Evolutionary conservation across 2,113 vertebrate genomes (phyloP).

Genomic region (Aspidoscelis tigris): DNA sequence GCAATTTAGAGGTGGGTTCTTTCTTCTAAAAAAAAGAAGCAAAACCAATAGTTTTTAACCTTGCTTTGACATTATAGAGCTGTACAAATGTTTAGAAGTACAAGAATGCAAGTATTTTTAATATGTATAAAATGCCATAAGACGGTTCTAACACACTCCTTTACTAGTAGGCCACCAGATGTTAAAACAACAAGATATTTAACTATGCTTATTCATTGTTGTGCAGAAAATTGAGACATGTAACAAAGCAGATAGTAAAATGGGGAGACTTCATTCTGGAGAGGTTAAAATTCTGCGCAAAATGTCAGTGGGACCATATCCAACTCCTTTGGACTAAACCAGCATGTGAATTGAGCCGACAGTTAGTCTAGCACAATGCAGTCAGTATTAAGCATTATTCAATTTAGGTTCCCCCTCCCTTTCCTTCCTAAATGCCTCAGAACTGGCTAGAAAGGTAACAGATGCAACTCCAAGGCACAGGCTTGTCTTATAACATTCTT

Average conservation of each 20-base stretch:
- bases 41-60: conserved; percentile 65
- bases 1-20: conserved; percentile 64
- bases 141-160: conserved; percentile 24
- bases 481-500: conserved; percentile 75
- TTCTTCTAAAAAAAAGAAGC: conserved; percentile 60
- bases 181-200: background rate
- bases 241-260: conserved; percentile 35
- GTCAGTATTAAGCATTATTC: conserved; percentile 71
- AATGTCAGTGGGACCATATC: background rate
- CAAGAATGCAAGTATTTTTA: conserved; percentile 20
- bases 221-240: conserved; percentile 42
- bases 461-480: conserved; percentile 79
- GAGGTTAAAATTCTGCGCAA: conserved; percentile 53
- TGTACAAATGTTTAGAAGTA: conserved; percentile 63
- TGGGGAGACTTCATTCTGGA: conserved; percentile 49
- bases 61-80: conserved; percentile 60
- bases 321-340: conserved; percentile 1
- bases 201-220: background rate
- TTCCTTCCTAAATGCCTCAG: conserved; percentile 67
- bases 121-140: conserved; percentile 41
- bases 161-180: conserved; percentile 34
- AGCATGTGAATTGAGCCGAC: conserved; percentile 3
- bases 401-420: conserved; percentile 70
- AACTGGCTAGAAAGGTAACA: conserved; percentile 77
- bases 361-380: conserved; percentile 61